Conservation (phyloP, 1,140 invertebrate species). For the Pollicipes pollicipes region DNA sequence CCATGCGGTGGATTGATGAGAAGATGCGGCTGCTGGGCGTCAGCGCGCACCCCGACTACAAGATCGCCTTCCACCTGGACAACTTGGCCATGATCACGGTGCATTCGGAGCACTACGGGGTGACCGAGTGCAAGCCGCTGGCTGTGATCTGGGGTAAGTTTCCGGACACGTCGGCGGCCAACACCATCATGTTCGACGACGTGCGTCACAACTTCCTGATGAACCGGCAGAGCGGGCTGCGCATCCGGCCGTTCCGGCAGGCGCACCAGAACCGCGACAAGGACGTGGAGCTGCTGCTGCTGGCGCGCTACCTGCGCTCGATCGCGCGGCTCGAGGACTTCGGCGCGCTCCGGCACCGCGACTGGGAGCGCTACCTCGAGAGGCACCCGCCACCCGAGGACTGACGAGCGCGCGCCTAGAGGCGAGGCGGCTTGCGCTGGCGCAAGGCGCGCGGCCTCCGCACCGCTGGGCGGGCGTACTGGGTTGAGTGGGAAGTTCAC, state of each 20-base stretch:
- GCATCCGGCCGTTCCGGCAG: slow-evolving; percentile 73
- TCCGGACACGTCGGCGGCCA: slow-evolving; percentile 63
- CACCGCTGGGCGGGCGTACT: too few species aligned
- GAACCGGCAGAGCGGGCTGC: slow-evolving; percentile 86
- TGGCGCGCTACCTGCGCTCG: slow-evolving; percentile 65
- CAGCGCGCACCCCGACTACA: slow-evolving; percentile 60
- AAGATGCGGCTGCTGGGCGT: slow-evolving; percentile 91
- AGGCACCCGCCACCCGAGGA: not conserved
- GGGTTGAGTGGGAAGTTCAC: too few species aligned
- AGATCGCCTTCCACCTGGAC: slow-evolving; percentile 82
- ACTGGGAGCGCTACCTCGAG: slow-evolving; percentile 64
- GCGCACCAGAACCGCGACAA: slow-evolving; percentile 69
- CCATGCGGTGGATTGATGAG: slow-evolving; percentile 95
- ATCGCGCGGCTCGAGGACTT: slow-evolving; percentile 74
- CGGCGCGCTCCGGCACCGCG: slow-evolving; percentile 61
- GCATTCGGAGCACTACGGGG: slow-evolving; percentile 69
- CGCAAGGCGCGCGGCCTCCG: too few species aligned
- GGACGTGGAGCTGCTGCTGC: slow-evolving; percentile 64
- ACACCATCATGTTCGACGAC: slow-evolving; percentile 97
- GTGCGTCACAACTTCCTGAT: slow-evolving; percentile 93
- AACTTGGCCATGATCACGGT: slow-evolving; percentile 87
- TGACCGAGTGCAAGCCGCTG: slow-evolving; percentile 81
- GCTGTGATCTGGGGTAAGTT: slow-evolving; percentile 95
- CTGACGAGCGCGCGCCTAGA: not conserved
- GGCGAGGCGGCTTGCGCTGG: too few species aligned